Conservation (phyloP, 2,113 vertebrate genomes). For the Syngnathus floridae region DNA sequence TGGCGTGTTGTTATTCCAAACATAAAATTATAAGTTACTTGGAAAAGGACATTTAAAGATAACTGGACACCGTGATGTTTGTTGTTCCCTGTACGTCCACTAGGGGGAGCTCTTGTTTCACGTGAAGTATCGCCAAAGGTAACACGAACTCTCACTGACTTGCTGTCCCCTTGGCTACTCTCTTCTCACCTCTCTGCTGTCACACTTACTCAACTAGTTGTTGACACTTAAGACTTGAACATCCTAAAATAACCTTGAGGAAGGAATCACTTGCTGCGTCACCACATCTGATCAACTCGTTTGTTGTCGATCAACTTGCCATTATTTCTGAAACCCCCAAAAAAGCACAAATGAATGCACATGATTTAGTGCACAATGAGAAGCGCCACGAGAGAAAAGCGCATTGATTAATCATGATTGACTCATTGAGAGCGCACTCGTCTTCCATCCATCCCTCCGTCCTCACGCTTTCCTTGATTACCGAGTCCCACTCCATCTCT, state of each 20-base stretch:
- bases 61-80: conserved; percentile 1
- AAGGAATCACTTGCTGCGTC: not conserved
- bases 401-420: conserved; percentile 74
- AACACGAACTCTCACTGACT: not conserved
- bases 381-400: conserved; percentile 37
- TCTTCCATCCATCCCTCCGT: conserved; percentile 36
- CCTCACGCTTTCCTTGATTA: conserved; percentile 63
- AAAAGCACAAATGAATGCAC: conserved; percentile 3
- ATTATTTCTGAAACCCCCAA: not conserved
- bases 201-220: not conserved
- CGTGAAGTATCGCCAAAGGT: not conserved
- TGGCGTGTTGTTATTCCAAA: too few species aligned
- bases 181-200: not conserved
- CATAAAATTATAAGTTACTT: too few species aligned
- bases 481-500: conserved; percentile 50
- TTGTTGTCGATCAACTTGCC: not conserved
- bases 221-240: not conserved
- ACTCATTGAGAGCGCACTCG: conserved; percentile 66
- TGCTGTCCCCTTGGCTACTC: conserved; percentile 23
- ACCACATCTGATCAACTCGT: not conserved
- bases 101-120: conserved; percentile 65
- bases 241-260: not conserved
- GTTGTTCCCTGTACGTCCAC: conserved; percentile 51
- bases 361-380: conserved; percentile 17
- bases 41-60: too few species aligned